These are phyloP conservation scores for Melitaea cinxia DNA, from an alignment of 1,140 invertebrate genomes.

Conservation along the genomic window DNA sequence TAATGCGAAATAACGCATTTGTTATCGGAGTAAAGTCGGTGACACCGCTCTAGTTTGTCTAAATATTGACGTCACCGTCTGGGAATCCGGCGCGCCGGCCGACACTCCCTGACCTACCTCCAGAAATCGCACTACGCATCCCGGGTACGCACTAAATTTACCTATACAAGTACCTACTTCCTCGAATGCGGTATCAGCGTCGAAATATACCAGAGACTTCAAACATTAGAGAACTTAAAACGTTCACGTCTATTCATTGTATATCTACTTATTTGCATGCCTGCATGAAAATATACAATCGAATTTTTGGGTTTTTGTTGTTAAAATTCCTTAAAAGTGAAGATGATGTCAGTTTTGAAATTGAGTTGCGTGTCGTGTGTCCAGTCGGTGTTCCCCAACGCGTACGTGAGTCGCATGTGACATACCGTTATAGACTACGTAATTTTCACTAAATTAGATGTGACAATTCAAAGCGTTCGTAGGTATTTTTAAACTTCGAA, in stretches of 20 bases:
- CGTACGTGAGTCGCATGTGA: conserved; percentile 55
- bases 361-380: conserved; percentile 55
- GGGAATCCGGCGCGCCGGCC: conserved; percentile 69
- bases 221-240: background rate
- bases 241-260: background rate
- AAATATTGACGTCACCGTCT: conserved; percentile 76
- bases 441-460: conserved; percentile 6
- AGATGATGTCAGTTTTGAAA: conserved; percentile 52
- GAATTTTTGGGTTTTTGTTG: too few species aligned
- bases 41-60: conserved; percentile 77
- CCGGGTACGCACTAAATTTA: conserved; percentile 21
- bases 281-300: too few species aligned
- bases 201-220: background rate
- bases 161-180: conserved; percentile 7
- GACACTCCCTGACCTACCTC: conserved; percentile 77
- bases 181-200: background rate
- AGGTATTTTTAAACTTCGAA: too few species aligned
- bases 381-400: conserved; percentile 51
- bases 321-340: conserved; percentile 32
- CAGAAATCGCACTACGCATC: conserved; percentile 54
- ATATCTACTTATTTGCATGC: too few species aligned
- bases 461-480: background rate
- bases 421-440: conserved; percentile 13
- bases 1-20: conserved; percentile 74
- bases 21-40: conserved; percentile 66